Percentiles rank a stretch among this genome's conserved stretches.
Evolutionary conservation across 2,797 vertebrate species (phyloP).

Genomic region (Channa striata): DNA sequence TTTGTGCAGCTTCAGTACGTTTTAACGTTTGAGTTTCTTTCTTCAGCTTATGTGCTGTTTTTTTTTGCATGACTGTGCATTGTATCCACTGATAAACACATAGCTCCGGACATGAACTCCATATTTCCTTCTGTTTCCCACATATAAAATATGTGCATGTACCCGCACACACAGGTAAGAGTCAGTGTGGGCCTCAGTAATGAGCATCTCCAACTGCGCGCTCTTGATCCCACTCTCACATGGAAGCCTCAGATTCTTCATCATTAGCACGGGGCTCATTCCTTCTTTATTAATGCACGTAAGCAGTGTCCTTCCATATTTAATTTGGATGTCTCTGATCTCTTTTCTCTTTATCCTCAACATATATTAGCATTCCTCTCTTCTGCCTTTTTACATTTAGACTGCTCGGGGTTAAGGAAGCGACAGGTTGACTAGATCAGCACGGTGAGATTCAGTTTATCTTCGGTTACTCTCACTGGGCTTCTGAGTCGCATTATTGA

Average conservation of each 20-base stretch:
- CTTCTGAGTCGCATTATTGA: conserved; percentile 36
- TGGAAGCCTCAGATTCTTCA: conserved; percentile 60
- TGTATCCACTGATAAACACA: conserved; percentile 6
- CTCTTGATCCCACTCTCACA: conserved; percentile 55
- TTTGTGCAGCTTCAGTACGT: conserved; percentile 9
- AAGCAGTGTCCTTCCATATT: conserved; percentile 69
- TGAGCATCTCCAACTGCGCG: conserved; percentile 61
- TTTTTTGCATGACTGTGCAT: not conserved
- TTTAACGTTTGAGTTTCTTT: conserved; percentile 4
- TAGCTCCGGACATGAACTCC: conserved; percentile 5
- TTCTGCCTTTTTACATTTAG: conserved; percentile 20
- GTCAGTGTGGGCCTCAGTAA: conserved; percentile 52
- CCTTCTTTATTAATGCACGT: conserved; percentile 62
- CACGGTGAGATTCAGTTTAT: conserved; percentile 28
- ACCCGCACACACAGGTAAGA: conserved; percentile 51
- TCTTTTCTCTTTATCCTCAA: conserved; percentile 43
- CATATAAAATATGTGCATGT: conserved; percentile 27
- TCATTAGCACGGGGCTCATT: conserved; percentile 61
- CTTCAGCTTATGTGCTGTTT: not conserved
- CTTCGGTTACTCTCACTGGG: conserved; percentile 7
- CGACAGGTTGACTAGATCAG: conserved; percentile 24
- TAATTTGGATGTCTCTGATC: conserved; percentile 69
- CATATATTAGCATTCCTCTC: conserved; percentile 45
- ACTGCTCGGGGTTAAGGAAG: conserved; percentile 42
- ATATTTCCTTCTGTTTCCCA: conserved; percentile 21